These are phyloP conservation scores for Morpho achilles DNA, from an alignment of 2,888 invertebrate species.

Conservation along the genomic window DNA sequence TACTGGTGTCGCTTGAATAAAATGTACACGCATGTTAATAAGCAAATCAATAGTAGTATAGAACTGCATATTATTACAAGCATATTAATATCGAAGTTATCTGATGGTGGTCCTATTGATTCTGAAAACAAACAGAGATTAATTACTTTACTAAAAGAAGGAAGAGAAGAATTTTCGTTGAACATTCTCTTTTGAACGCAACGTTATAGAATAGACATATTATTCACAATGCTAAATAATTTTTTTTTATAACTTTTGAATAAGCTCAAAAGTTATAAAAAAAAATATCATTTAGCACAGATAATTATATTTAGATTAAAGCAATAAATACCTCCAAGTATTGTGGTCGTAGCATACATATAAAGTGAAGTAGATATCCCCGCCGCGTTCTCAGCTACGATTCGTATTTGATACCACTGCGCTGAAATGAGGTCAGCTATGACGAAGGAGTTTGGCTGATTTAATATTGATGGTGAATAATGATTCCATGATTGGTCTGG, in stretches of 20 bases:
- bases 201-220: too few species aligned
- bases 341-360: slow-evolving; percentile 80
- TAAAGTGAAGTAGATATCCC: slow-evolving; percentile 78
- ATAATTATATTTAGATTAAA: background rate
- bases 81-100: slow-evolving; percentile 66
- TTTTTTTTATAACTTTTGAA: too few species aligned
- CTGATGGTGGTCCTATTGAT: slow-evolving; percentile 67
- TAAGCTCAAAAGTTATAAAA: too few species aligned
- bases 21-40: slow-evolving; percentile 66
- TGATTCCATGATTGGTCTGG: slow-evolving; percentile 45
- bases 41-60: slow-evolving; percentile 61
- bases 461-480: slow-evolving; percentile 14
- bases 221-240: too few species aligned
- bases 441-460: slow-evolving; percentile 55
- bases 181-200: too few species aligned
- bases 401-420: slow-evolving; percentile 81
- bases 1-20: slow-evolving; percentile 67
- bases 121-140: slow-evolving; percentile 48
- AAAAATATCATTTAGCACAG: too few species aligned
- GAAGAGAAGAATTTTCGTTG: too few species aligned
- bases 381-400: slow-evolving; percentile 81
- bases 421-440: slow-evolving; percentile 76
- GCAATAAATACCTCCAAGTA: slow-evolving; percentile 74
- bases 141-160: background rate
- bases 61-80: slow-evolving; percentile 72